Base-by-base conservation (phyloP, 2,113 vertebrate species). In the mouse (Mus musculus) region DNA sequence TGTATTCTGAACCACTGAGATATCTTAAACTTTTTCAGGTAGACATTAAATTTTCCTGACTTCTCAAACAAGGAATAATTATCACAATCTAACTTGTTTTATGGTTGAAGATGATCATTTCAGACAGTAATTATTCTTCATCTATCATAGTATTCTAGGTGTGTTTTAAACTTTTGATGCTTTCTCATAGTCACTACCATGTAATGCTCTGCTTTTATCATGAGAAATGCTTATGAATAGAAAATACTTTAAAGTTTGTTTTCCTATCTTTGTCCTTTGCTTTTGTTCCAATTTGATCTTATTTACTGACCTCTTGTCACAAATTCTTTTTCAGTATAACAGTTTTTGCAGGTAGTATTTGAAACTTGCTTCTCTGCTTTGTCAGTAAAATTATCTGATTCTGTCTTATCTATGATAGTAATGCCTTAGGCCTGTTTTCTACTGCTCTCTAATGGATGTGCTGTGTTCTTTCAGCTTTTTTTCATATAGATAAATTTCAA, bases 401-500 rank as follows among this genome's bases (percentile, higher is more conserved):
- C 46, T 85, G 20, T 33, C 52, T 56, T 84, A 3, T 63, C 46
- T 22, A 59, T 76, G 73, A 92, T 54, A 92, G 46, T 93, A 69
- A 71, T 89, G 93, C 13, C 13, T 92, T 80, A 71, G 52, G 76
- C 76, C 94, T 86, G 42, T 93, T 82, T 91, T 95, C 96, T 93
- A 88, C 56, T 59, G 4, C 24, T 95, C 54, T 91, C 10, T 89
- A 81, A 4, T 95, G 88, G 54, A 1, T 93, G 17, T 88, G 14
- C 36, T 97, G 0, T 93, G 33, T 94, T 97, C 19, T 93, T 93
- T 88, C 0, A 94, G 26, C 17, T 69, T 91, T 17, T 94, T 54
- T 97, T 77, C 16, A 69, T 92, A 42, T 84, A 69, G 69, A 81
- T 95, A 39, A 96, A 88, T 95, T 95, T n/a, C 56, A 90, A 90